Conservation (phyloP, 2,797 vertebrate genomes). For the Tapirus indicus region DNA sequence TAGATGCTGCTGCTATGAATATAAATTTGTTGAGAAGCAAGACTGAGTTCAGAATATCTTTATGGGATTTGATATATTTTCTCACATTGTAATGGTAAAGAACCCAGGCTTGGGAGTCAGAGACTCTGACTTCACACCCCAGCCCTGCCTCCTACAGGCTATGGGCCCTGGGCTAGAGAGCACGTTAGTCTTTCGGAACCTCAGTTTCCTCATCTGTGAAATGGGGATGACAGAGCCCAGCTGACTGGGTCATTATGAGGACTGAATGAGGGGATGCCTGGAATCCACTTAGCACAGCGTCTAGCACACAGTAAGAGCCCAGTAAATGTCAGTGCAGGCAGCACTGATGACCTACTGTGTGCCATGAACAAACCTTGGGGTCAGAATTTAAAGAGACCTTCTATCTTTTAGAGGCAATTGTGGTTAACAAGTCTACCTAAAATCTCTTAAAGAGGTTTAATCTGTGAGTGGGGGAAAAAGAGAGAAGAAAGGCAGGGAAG, state of each 20-base stretch:
- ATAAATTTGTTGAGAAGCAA: neutral
- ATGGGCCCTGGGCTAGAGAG: neutral
- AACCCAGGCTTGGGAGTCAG: neutral
- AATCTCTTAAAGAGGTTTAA: neutral
- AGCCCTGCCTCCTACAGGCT: neutral
- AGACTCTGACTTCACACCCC: neutral
- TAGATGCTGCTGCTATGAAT: neutral
- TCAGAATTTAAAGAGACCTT: neutral
- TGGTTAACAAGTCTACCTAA: neutral
- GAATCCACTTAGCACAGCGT: fast-evolving
- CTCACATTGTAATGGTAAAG: neutral
- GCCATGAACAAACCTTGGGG: neutral
- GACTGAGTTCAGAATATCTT: neutral
- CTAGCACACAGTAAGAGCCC: neutral
- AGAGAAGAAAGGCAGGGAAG: neutral
- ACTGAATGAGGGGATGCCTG: fast-evolving
- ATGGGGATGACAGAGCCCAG: neutral
- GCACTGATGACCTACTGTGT: neutral
- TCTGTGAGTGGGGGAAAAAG: neutral
- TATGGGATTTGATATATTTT: neutral
- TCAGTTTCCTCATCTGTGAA: neutral
- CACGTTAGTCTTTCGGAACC: neutral
- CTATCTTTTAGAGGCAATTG: no score
- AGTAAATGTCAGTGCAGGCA: fast-evolving
- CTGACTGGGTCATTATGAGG: neutral